Conservation (phyloP, 2,113 vertebrate genomes). For the Ahaetulla prasina region DNA sequence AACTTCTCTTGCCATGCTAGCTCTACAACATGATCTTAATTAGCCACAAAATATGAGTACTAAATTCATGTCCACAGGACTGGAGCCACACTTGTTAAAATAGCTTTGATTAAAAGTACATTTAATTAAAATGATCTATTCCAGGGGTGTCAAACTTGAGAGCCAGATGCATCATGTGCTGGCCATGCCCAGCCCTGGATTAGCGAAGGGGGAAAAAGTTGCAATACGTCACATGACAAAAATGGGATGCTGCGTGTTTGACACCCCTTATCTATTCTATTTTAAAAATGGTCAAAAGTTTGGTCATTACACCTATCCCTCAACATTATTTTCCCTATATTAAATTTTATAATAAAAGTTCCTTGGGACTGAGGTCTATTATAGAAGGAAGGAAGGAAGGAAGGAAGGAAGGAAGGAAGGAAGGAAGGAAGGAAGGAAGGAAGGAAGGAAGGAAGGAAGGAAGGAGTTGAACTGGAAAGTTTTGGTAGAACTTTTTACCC, state of each 20-base stretch:
- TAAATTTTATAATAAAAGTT: background rate
- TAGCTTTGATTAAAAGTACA: background rate
- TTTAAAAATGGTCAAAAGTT: background rate
- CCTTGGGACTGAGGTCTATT: background rate
- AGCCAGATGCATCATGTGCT: too few species aligned
- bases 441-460: background rate
- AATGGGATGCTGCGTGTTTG: too few species aligned
- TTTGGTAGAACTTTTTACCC: background rate
- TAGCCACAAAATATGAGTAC: background rate
- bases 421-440: background rate
- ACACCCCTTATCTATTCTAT: background rate
- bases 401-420: background rate
- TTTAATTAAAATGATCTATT: background rate
- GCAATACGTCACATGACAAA: too few species aligned
- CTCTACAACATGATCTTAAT: background rate
- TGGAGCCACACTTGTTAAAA: background rate
- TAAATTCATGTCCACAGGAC: background rate
- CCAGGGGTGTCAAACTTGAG: too few species aligned
- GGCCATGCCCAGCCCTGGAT: too few species aligned
- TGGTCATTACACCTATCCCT: background rate
- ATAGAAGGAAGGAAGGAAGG: background rate
- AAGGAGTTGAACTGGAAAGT: background rate
- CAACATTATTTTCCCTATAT: background rate
- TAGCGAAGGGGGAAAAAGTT: too few species aligned
- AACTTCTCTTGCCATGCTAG: background rate